These are phyloP conservation scores for Otus scops DNA, from an alignment of 2,797 vertebrate species.

Conservation along the genomic window DNA sequence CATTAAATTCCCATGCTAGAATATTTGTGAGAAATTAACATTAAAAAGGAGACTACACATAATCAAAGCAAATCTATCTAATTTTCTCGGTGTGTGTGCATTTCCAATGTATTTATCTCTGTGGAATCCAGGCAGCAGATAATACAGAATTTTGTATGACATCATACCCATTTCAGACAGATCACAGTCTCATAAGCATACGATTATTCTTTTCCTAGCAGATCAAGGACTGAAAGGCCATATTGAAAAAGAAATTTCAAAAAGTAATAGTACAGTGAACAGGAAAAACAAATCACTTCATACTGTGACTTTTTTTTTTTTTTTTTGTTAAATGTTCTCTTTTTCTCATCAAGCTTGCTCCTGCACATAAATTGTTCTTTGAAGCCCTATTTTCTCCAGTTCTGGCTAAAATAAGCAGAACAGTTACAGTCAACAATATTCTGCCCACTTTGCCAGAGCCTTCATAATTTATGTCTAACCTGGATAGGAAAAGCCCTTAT, in stretches of 20 bases:
- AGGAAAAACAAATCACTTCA: conserved; percentile 3
- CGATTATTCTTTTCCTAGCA: not conserved
- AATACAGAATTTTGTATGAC: conserved; percentile 8
- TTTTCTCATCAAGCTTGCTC: conserved; percentile 17
- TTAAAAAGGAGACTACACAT: conserved; percentile 28
- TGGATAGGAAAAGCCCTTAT: conserved; percentile 55
- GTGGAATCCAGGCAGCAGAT: conserved; percentile 5
- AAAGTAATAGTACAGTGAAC: not conserved
- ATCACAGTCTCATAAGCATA: not conserved
- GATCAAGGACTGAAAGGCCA: not conserved
- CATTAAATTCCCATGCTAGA: conserved; percentile 2
- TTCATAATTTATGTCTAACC: conserved; percentile 64
- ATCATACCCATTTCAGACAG: conserved; percentile 23
- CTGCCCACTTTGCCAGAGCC: conserved; percentile 40
- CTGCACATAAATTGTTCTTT: conserved; percentile 40
- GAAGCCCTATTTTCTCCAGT: conserved; percentile 46
- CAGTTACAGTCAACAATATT: conserved; percentile 50
- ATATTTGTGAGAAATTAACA: conserved; percentile 54
- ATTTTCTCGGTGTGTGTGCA: not conserved
- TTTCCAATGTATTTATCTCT: conserved; percentile 6
- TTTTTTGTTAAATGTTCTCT: not conserved
- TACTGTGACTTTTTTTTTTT: not conserved
- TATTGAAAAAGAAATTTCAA: conserved; percentile 1
- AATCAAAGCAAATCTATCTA: conserved; percentile 35
- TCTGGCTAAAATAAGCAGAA: conserved; percentile 52